Conservation (phyloP, 1,140 invertebrate genomes). For the Melipona quadrifasciata region DNA sequence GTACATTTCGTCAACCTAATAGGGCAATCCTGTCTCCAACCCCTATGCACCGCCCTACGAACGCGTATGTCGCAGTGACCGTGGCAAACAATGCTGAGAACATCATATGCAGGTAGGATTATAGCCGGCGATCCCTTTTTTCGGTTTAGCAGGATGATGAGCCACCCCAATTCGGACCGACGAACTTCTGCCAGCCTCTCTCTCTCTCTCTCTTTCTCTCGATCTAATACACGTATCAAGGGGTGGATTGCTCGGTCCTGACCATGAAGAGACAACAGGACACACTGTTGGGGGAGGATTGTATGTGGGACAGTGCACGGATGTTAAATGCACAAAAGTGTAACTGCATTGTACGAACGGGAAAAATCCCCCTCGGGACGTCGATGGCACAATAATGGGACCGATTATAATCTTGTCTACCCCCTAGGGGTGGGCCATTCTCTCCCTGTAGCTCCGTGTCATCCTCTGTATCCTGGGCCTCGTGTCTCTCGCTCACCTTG, state of each 20-base stretch:
- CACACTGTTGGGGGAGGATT: conserved; percentile 21
- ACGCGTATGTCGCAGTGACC: conserved; percentile 60
- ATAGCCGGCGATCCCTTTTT: conserved; percentile 76
- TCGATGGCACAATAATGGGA: conserved; percentile 82
- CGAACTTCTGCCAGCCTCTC: conserved; percentile 41
- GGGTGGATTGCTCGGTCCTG: conserved; percentile 11
- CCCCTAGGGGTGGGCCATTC: conserved; percentile 69
- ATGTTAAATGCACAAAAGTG: conserved; percentile 81
- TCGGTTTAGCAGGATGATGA: conserved; percentile 72
- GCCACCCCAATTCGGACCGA: conserved; percentile 27
- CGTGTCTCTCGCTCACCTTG: conserved; percentile 55
- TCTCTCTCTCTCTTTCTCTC: neutral
- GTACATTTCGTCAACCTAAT: conserved; percentile 58
- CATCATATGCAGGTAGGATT: conserved; percentile 82
- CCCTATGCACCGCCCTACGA: neutral
- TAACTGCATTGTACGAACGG: conserved; percentile 79
- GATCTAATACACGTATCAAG: conserved; percentile 34
- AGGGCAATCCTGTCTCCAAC: neutral
- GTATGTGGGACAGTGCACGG: conserved; percentile 65
- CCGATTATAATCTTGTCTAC: conserved; percentile 83
- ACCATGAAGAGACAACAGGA: neutral
- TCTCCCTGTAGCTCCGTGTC: conserved; percentile 38
- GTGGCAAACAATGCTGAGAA: conserved; percentile 72
- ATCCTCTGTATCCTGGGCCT: conserved; percentile 25
- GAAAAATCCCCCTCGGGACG: conserved; percentile 80